These are phyloP conservation scores for Datnioides undecimradiatus DNA, from an alignment of 2,113 vertebrate genomes.

Conservation along the genomic window DNA sequence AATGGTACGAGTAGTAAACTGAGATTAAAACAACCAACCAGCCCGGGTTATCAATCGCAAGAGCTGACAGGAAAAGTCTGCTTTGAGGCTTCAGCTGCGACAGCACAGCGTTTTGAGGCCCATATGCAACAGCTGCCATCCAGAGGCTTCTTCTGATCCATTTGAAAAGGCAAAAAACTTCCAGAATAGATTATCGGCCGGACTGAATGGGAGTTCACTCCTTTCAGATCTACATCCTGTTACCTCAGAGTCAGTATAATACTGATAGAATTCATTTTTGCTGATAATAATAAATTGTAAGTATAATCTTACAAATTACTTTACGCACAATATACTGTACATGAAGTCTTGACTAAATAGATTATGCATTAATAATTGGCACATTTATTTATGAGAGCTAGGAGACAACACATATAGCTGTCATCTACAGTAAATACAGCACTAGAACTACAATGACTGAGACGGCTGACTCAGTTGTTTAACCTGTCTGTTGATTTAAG, in stretches of 20 bases:
- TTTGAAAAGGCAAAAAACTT: constrained; percentile 78
- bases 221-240: constrained; percentile 64
- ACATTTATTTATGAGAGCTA: constrained; percentile 92
- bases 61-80: constrained; percentile 40
- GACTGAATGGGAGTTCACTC: constrained; percentile 68
- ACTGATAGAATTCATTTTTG: constrained; percentile 86
- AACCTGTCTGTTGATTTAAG: constrained; percentile 83
- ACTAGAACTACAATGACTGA: constrained; percentile 86
- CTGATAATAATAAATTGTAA: constrained; percentile 83
- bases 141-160: constrained; percentile 53
- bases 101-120: constrained; percentile 18
- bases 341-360: constrained; percentile 90
- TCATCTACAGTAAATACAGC: constrained; percentile 89
- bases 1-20: constrained; percentile 31
- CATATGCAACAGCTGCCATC: constrained; percentile 75
- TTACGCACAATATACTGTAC: constrained; percentile 90
- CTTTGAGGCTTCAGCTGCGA: constrained; percentile 34
- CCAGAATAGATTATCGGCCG: constrained; percentile 75
- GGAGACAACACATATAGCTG: constrained; percentile 85
- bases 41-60: constrained; percentile 12
- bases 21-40: constrained; percentile 29
- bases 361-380: constrained; percentile 94
- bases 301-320: constrained; percentile 91
- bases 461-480: constrained; percentile 65
- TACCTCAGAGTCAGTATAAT: constrained; percentile 85